These are phyloP conservation scores for Beroe ovata DNA, from an alignment of 37 sponge, comb jelly and placozoan species.

Conservation along the genomic window DNA sequence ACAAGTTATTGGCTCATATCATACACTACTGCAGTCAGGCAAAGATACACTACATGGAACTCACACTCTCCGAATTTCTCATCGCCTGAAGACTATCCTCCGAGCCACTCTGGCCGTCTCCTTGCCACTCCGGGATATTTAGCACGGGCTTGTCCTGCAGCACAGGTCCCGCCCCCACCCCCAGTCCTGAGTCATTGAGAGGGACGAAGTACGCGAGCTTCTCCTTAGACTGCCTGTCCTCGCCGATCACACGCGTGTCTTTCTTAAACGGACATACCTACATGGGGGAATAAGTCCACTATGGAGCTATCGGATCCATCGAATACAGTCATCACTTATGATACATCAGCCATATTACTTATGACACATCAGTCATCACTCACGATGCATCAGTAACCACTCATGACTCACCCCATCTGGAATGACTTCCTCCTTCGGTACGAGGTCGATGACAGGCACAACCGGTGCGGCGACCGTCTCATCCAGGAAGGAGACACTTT, in stretches of 20 bases:
- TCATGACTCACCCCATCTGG: neutral
- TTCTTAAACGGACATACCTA: constrained; percentile 65
- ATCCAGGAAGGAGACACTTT: constrained; percentile 57
- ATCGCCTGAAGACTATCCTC: constrained; percentile 37
- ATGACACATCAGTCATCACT: too few species aligned
- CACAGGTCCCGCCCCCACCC: constrained; percentile 13
- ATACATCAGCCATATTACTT: too few species aligned
- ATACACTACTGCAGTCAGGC: too few species aligned
- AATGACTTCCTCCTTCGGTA: constrained; percentile 35
- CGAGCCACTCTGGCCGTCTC: constrained; percentile 3
- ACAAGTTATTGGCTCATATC: too few species aligned
- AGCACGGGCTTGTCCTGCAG: neutral
- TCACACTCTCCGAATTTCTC: constrained; percentile 4
- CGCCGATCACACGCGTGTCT: constrained; percentile 46
- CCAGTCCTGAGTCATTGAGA: neutral
- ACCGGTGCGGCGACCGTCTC: neutral
- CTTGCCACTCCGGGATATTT: neutral
- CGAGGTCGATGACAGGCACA: constrained; percentile 10
- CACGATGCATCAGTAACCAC: too few species aligned
- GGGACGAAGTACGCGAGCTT: constrained; percentile 41
- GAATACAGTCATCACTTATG: too few species aligned
- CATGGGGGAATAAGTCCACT: too few species aligned
- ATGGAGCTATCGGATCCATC: too few species aligned
- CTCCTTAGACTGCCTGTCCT: neutral
- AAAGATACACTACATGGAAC: neutral